Conservation (phyloP, 1,140 invertebrate genomes). For the Carcinoscorpius rotundicauda region DNA sequence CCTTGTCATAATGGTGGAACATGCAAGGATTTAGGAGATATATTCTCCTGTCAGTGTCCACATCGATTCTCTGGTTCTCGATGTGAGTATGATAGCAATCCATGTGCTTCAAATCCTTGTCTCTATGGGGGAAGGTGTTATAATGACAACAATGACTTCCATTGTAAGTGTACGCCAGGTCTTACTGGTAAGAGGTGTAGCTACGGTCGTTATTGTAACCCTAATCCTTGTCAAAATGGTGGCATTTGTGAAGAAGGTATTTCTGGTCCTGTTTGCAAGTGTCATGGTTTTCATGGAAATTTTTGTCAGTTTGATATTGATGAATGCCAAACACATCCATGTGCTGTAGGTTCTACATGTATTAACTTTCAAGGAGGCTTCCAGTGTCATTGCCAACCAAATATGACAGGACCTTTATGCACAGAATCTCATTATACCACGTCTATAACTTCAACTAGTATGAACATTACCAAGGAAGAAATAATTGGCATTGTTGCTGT, state of each 20-base stretch:
- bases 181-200: slow-evolving; percentile 52
- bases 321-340: slow-evolving; percentile 45
- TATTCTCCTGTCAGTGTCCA: slow-evolving; percentile 60
- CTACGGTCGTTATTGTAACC: slow-evolving; percentile 49
- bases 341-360: slow-evolving; percentile 57
- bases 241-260: slow-evolving; percentile 38
- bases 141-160: slow-evolving; percentile 30
- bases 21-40: slow-evolving; percentile 34
- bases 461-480: slow-evolving; percentile 46
- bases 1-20: slow-evolving; percentile 76
- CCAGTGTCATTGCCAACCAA: slow-evolving; percentile 53
- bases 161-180: slow-evolving; percentile 34
- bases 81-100: slow-evolving; percentile 78
- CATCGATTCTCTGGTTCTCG: slow-evolving; percentile 57
- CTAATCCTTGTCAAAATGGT: slow-evolving; percentile 40
- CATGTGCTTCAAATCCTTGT: slow-evolving; percentile 79
- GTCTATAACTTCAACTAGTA: slow-evolving; percentile 45
- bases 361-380: slow-evolving; percentile 66
- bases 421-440: slow-evolving; percentile 40
- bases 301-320: slow-evolving; percentile 32
- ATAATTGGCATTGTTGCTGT: slow-evolving; percentile 49
- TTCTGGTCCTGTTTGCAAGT: slow-evolving; percentile 30
- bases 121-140: slow-evolving; percentile 63
- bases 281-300: slow-evolving; percentile 30
- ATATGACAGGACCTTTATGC: slow-evolving; percentile 54